A percentile compares a stretch with the other conserved stretches of the same genome.
Evolutionary conservation across 2,113 vertebrate genomes (phyloP).

Genomic region (Megaleporinus macrocephalus): DNA sequence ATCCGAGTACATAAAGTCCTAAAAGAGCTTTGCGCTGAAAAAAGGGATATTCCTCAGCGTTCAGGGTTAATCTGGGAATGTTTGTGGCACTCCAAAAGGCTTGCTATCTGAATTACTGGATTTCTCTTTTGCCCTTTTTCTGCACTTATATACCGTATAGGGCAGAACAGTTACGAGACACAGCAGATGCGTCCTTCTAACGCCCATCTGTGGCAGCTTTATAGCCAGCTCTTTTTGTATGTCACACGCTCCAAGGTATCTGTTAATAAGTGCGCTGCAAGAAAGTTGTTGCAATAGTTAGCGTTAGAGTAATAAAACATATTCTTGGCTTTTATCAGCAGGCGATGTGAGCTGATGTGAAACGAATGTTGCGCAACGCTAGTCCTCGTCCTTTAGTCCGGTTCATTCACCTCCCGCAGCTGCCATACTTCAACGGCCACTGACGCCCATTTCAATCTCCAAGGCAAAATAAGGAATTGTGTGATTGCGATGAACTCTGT

Average conservation of each 20-base stretch:
- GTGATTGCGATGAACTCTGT: conserved; percentile 33
- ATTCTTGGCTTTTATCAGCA: not conserved
- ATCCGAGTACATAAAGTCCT: conserved; percentile 48
- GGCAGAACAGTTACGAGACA: not conserved
- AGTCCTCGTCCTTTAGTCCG: conserved; percentile 20
- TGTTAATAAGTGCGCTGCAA: not conserved
- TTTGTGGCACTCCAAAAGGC: conserved; percentile 34
- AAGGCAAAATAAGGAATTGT: conserved; percentile 40
- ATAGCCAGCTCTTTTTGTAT: no score
- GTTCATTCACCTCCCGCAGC: conserved; percentile 47
- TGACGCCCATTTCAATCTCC: conserved; percentile 49
- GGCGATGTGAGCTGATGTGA: not conserved
- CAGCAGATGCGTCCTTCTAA: not conserved
- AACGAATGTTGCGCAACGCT: not conserved
- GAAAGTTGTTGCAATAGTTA: not conserved
- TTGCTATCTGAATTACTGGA: conserved; percentile 21
- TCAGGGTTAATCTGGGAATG: conserved; percentile 50
- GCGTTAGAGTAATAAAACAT: not conserved
- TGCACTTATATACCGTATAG: not conserved
- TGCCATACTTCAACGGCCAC: conserved; percentile 33
- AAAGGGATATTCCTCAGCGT: conserved; percentile 42
- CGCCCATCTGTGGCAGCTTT: conserved; percentile 7
- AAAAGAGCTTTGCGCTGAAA: conserved; percentile 31
- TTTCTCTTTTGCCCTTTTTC: conserved; percentile 26
- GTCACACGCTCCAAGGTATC: no score